Base-by-base conservation (phyloP, 1,140 invertebrate species). In the Copidosoma floridanum region DNA sequence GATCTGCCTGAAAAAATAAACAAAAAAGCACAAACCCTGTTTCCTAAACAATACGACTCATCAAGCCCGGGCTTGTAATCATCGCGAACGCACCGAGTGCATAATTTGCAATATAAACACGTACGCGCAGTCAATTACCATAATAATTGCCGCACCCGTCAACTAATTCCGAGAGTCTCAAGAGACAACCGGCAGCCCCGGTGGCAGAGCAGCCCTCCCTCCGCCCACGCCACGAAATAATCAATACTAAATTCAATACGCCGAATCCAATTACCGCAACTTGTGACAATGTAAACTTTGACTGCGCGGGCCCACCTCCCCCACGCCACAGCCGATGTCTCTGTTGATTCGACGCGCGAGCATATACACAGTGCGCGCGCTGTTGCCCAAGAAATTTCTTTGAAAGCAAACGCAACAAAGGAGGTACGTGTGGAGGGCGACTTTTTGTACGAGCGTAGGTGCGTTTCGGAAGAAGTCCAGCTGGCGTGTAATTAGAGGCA, bases 401-500 rank as follows among this genome's bases (percentile, higher is more conserved):
- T 16, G 20, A 21, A 43, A 7, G 14, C 40, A 41, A 1, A 18
- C 16, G 38, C 16, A 41, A 18, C 14, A 20, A 43, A 21, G 14
- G 18, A 14, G 12, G 5, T 40, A 26, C 46, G 20, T 43, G n/a
- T 20, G 41, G 20, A 43, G n/a, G 32, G 48, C 37, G 24, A 21
- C 29, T 37, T 21, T 26, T 26, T 40, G 14, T 40, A 24, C 23
- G 37, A 40, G n/a, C 35, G 32, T 40, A 52, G 35, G 14, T 24
- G 44, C 44, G 2, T 24, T 24, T 47, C 44, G 24, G 21, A 47
- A 47, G 21, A 26, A 16, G 18, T 51, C 29, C 37, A n/a, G n/a
- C 8, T n/a, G n/a, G n/a, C n/a, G 50, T 24, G 11, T 52, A 52
- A 52, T 52, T 52, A 52, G 35, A 26, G 23, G 35, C 24, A 37